phyloP scores from a whole-genome alignment of 2,888 invertebrate species.

The Pachydiplax longipennis region DNA sequence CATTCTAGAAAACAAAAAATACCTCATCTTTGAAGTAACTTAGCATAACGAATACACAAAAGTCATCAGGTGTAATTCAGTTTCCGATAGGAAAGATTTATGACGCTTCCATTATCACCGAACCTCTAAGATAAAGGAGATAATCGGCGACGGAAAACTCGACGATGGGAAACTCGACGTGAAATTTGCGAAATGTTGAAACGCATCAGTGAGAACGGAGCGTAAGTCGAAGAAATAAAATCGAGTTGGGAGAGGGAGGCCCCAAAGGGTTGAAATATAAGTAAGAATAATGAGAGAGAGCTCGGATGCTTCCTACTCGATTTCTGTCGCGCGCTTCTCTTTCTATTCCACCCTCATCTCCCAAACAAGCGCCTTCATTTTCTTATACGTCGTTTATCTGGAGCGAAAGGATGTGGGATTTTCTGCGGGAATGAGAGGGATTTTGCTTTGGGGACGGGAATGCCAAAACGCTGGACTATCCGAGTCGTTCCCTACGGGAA shows the following conservation, averaged over 20 bases:
- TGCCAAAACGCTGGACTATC: neutral
- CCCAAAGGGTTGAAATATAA: neutral
- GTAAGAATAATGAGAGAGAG: neutral
- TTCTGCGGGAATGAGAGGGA: neutral
- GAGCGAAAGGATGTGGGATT: neutral
- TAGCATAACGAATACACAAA: too few species aligned
- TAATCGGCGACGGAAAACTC: too few species aligned
- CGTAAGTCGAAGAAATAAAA: neutral
- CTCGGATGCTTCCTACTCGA: neutral
- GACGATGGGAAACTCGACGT: too few species aligned
- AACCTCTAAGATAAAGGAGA: too few species aligned
- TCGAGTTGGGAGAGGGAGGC: neutral
- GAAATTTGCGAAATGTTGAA: neutral
- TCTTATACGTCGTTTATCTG: neutral
- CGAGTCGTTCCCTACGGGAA: neutral
- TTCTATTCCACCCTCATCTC: neutral
- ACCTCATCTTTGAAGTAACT: too few species aligned
- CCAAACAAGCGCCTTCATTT: neutral
- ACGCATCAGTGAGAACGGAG: neutral
- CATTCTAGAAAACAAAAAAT: too few species aligned
- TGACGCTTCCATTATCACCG: too few species aligned
- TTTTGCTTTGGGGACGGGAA: neutral
- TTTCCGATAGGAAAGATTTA: too few species aligned
- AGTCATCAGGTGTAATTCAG: too few species aligned
- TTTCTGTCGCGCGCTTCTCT: neutral